Evolutionary conservation across 2,797 vertebrate species (phyloP).

Genomic region (Gobionotothen gibberifrons): DNA sequence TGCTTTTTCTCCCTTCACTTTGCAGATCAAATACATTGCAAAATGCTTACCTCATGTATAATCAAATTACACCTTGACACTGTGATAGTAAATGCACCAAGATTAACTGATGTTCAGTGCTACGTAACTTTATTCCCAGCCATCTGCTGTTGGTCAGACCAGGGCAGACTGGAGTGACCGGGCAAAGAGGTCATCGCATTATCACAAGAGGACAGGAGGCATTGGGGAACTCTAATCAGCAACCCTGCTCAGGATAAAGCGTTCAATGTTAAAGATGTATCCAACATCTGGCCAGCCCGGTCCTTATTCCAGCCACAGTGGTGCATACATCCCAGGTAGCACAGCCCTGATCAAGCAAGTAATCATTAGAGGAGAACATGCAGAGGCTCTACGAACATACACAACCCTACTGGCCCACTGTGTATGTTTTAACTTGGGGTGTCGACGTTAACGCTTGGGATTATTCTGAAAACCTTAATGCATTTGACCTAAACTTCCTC

Average conservation of each 20-base stretch:
- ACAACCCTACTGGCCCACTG: conserved; percentile 16
- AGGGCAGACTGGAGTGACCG: conserved; percentile 30
- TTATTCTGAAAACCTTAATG: too few species aligned
- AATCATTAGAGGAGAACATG: conserved; percentile 29
- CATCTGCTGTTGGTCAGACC: conserved; percentile 62
- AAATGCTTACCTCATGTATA: conserved; percentile 2
- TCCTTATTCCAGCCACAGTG: conserved; percentile 34
- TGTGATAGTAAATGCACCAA: conserved; percentile 7
- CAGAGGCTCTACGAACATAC: background rate
- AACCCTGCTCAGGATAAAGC: conserved; percentile 51
- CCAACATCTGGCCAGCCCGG: conserved; percentile 63
- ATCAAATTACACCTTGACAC: conserved; percentile 14
- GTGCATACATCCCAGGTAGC: conserved; percentile 47
- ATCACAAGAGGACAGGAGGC: conserved; percentile 51
- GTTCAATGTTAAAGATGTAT: conserved; percentile 51
- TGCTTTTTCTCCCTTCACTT: background rate
- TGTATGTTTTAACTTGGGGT: background rate
- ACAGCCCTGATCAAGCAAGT: conserved; percentile 22
- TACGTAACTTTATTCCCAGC: conserved; percentile 19
- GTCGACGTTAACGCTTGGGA: too few species aligned
- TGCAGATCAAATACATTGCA: background rate
- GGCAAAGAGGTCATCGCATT: conserved; percentile 39
- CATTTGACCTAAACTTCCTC: too few species aligned
- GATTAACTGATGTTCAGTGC: conserved; percentile 26
- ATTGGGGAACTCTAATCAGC: conserved; percentile 57